Evolutionary conservation across 2,888 invertebrate genomes (phyloP), one percentile per base, ranked within the genome.

Genomic region (Torymus tubicola): DNA sequence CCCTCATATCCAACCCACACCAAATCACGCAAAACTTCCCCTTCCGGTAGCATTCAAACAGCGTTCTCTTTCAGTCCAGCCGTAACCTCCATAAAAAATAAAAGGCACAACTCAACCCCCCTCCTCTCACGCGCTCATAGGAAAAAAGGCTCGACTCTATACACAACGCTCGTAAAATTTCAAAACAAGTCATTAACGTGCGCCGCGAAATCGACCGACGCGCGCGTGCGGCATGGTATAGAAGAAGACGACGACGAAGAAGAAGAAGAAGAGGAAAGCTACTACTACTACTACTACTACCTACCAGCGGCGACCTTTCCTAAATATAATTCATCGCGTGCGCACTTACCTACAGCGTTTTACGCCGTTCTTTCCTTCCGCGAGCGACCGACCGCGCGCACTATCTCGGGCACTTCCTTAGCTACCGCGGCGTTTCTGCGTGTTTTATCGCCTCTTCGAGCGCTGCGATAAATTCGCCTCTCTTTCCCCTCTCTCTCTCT

Each of bases 251-350:
- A 77, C 70, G 64, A 70, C 57, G 77, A 77, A 77, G 77, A 50
- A 31, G 21, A 60, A 58, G 71, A 10, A 61, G 60, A 31, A 70
- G 60, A 70, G 60, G 60, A 31, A 31, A 31, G 31, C 31, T 31
- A 31, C 31, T 31, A 31, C 31, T 8, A 31, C 2, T 8, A n/a
- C n/a, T n/a, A n/a, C n/a, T n/a, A n/a, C n/a, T n/a, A n/a, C n/a
- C n/a, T n/a, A n/a, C n/a, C n/a, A n/a, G 31, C 57, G 78, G 81
- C 79, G 78, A 81, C 82, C 82, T 82, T 84, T 83, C 84, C 84
- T 84, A 85, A 84, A 85, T 84, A 85, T 84, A 85, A 84, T 85
- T 84, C 83, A 83, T 84, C 81, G 82, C 83, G 80, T 77, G 81
- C 68, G n/a, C 57, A 12, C 10, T 18, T 5, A 18, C 53, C 61